Evolutionary conservation across 2,888 invertebrate genomes (phyloP), one percentile per base, ranked within the genome.

Genomic region (Hydrotaea cyrtoneurina): DNA sequence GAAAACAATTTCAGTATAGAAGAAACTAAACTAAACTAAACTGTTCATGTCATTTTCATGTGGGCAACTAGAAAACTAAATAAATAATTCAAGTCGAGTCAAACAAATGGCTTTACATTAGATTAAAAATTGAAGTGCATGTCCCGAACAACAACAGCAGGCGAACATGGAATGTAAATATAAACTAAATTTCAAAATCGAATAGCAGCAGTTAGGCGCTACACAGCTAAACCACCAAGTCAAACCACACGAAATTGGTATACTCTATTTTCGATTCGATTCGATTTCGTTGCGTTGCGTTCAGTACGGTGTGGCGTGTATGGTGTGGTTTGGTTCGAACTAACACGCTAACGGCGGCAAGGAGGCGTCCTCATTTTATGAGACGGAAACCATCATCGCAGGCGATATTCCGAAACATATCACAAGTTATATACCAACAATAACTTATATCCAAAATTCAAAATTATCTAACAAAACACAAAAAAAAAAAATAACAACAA

Each of bases 91-190:
- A 69, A 46, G 46, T 13, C 69, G 69, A 69, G 13, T 36, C 17
- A 64, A 46, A 23, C 23, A 69, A 69, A 69, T 69, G 69, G 69
- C 69, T 69, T 69, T 69, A 21, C 46, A 21, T 13, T 46, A 11
- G 46, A 69, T 69, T 69, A 23, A 46, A 69, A 46, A 69, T 69
- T 69, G n/a, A 69, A 69, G 69, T 69, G 69, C 69, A 69, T 43
- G 69, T 69, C 39, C 69, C 39, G 13, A 55, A 55, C 55, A 55
- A 55, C 55, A 21, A 26, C 59, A 59, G 53, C 53, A n/a, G 53
- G 7, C 19, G 10, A 59, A 46, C 69, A 69, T 69, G 69, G 46
- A 69, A 43, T 69, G 69, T 69, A 69, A 69, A 69, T 69, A 69
- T 23, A 69, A 69, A 69, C 69, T 69, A 2, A 69, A 23, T 31